Base-by-base conservation (phyloP, 2,888 invertebrate species). In the Willowsia nigromaculata region DNA sequence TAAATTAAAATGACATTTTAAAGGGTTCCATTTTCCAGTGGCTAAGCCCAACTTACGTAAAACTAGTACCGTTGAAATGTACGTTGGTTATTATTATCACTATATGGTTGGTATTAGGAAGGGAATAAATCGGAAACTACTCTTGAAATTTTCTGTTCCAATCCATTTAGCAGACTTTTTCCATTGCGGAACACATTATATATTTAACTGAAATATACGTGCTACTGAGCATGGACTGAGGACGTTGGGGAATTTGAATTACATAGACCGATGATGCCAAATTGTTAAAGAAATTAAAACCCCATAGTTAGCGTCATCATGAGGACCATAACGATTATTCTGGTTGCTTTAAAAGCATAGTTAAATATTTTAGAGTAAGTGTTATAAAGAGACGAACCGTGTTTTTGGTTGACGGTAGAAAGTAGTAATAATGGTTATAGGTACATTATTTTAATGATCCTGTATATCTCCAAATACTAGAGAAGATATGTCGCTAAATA, bases 241-340 rank as follows among this genome's bases (percentile, higher is more conserved):
- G 9, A 25, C 4, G 30, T 30, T 15, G 59, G 9, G 30, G 15
- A 30, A n/a, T 33, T 40, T 5, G 6, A 18, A 5, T n/a, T n/a
- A n/a, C n/a, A n/a, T n/a, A n/a, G n/a, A n/a, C n/a, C n/a, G 1
- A 1, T 15, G 9, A 37, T 68, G 33, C 50, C 25, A 33, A 78
- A 56, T 78, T 53, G 25, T 56, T 56, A 30, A 56, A 56, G 59
- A 80, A 80, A 56, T 80, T 47, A 76, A 76, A 59, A 80, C 37
- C 11, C 33, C 22, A 59, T n/a, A 33, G 13, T 47, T 53, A 30
- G 27, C 30, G 11, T 53, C 47, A 22, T 47, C 30, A 56, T 37
- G 53, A 33, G 56, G 80, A 53, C 25, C 13, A 25, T 59, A 25
- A 76, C 25, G 22, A 53, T 53, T 30, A 22, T 18, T 5, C 30